Evolutionary conservation across 2,888 invertebrate genomes (phyloP), one percentile per base, ranked within the genome.

Genomic region (Limnephilus marmoratus): DNA sequence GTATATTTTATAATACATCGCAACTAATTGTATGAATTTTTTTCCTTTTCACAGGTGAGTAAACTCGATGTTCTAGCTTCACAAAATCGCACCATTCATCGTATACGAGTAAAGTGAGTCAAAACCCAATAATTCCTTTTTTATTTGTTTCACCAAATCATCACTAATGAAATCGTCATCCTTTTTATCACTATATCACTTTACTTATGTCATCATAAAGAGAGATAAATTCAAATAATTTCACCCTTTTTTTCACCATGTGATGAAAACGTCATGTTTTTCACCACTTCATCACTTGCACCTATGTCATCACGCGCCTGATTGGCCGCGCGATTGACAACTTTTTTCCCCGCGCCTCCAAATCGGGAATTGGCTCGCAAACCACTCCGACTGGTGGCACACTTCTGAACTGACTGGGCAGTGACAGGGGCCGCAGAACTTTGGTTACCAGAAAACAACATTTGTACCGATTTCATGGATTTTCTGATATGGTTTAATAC

Each of bases 321-420:
- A 53, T 68, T 7, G 49, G n/a, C n/a, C 86, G 45, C 86, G 86
- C 86, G 49, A 86, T 86, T 49, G 86, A 45, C 86, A 49, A 86
- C 45, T 49, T 86, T 86, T 85, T 86, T 86, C 9, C 24, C 31
- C 49, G 45, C 86, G 86, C 86, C 2, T n/a, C 86, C 86, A 86
- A 86, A 86, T 86, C 45, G 31, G 86, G 86, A 86, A 86, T 45
- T 86, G 86, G 86, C 86, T 86, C 86, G 86, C 86, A 34, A 41
- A 37, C 83, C 83, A 83, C 83, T 83, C 37, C 37, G 31, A 34
- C 83, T 49, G 24, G 45, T 86, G 41, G 85, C 86, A 86, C 86
- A 86, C 86, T 86, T 86, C 29, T 45, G 49, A 15, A 37, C 85
- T n/a, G n/a, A 37, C 82, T 37, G 82, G 5, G 9, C 82, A 18